Evolutionary conservation across 2,888 invertebrate genomes (phyloP).

Genomic region (Drosophila kambysellisi): DNA sequence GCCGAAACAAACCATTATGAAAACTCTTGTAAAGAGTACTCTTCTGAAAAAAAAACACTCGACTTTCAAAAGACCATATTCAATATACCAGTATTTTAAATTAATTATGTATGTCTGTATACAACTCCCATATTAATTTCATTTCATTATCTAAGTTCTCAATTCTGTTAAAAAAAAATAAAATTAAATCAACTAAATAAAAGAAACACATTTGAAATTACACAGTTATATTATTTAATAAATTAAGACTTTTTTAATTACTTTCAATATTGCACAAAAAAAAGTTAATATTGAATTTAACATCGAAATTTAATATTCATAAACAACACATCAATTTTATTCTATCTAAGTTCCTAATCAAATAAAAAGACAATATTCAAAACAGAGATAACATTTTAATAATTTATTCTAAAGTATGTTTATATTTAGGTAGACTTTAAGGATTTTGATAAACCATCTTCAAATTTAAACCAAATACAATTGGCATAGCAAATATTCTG

Average conservation of each 20-base stretch:
- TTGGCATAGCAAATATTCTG: no score
- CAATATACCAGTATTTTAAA: no score
- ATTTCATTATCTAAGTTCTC: background rate
- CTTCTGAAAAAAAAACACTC: background rate
- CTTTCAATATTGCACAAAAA: background rate
- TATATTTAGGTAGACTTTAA: background rate
- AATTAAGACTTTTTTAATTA: background rate
- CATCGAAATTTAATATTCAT: background rate
- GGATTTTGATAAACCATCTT: background rate
- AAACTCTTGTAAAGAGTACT: background rate
- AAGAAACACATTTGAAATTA: background rate
- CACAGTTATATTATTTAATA: background rate
- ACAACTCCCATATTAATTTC: background rate
- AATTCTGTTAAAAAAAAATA: background rate
- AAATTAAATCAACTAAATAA: background rate
- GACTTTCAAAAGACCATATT: background rate
- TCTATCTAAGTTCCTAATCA: background rate
- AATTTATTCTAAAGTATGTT: background rate
- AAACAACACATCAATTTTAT: background rate
- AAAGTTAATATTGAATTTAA: background rate
- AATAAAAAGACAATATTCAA: background rate
- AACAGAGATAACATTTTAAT: background rate
- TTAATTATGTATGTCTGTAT: background rate
- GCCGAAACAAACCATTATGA: constrained; percentile 2
- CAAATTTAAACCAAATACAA: background rate